These are phyloP conservation scores for Polydrusus cervinus DNA, from an alignment of 2,888 invertebrate genomes.

Conservation along the genomic window DNA sequence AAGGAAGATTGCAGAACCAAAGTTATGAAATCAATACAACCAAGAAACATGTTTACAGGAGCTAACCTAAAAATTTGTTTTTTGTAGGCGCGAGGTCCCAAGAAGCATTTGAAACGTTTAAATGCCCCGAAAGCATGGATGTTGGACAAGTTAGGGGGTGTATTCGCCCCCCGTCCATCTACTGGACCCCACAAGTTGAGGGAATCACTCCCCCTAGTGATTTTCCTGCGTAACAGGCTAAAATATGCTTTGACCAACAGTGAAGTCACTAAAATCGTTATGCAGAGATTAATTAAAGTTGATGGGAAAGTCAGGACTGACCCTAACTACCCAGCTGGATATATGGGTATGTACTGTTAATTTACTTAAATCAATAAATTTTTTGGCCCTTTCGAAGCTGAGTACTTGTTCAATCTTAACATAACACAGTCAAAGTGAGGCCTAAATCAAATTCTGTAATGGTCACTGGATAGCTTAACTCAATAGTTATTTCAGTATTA, in stretches of 20 bases:
- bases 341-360: slow-evolving; percentile 89
- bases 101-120: slow-evolving; percentile 99
- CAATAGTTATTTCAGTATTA: slow-evolving; percentile 71
- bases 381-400: slow-evolving; percentile 70
- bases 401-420: slow-evolving; percentile 57
- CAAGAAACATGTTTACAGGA: slow-evolving; percentile 17
- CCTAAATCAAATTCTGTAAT: slow-evolving; percentile 69
- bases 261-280: slow-evolving; percentile 98
- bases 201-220: slow-evolving; percentile 96
- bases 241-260: slow-evolving; percentile 98
- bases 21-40: not conserved
- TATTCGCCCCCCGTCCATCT: slow-evolving; percentile 97
- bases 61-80: slow-evolving; percentile 29
- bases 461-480: slow-evolving; percentile 71
- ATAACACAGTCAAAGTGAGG: slow-evolving; percentile 70
- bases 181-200: slow-evolving; percentile 98
- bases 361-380: slow-evolving; percentile 1
- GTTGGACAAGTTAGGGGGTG: slow-evolving; percentile 99
- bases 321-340: slow-evolving; percentile 97
- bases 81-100: slow-evolving; percentile 96
- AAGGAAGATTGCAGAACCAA: slow-evolving; percentile 24
- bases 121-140: slow-evolving; percentile 99
- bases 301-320: slow-evolving; percentile 99
- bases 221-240: slow-evolving; percentile 97
- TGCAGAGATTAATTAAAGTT: slow-evolving; percentile 98